Conservation (phyloP, 2,797 vertebrate genomes). For the Merluccius polli region DNA sequence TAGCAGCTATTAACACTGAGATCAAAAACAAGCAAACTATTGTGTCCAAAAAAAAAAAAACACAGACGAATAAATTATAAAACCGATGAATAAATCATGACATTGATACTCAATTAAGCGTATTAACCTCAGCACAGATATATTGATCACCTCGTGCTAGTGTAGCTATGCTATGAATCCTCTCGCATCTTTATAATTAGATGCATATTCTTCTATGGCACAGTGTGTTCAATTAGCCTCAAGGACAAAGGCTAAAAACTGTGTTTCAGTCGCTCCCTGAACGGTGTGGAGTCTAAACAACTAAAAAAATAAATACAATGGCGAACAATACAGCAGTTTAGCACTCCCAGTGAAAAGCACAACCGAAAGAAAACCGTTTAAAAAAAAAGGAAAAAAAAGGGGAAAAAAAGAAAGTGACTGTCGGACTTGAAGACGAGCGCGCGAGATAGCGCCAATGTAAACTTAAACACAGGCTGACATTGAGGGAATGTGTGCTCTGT, state of each 20-base stretch:
- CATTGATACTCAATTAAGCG: conserved; percentile 37
- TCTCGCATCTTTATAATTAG: conserved; percentile 40
- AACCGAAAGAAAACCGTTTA: conserved; percentile 11
- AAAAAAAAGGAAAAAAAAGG: conserved; percentile 6
- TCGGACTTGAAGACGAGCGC: background rate
- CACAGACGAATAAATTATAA: conserved; percentile 35
- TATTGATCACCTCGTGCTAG: conserved; percentile 44
- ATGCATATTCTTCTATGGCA: conserved; percentile 30
- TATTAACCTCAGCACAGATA: conserved; percentile 39
- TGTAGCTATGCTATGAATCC: conserved; percentile 36
- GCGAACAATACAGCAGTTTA: conserved; percentile 26
- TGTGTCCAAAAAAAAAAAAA: conserved; percentile 26
- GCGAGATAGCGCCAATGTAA: background rate
- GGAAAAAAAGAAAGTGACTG: background rate
- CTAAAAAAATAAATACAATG: conserved; percentile 26
- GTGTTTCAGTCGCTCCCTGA: conserved; percentile 32
- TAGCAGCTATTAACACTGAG: conserved; percentile 59
- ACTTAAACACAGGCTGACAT: background rate
- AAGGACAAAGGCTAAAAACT: conserved; percentile 34
- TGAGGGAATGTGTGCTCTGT: background rate
- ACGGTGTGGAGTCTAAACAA: conserved; percentile 21
- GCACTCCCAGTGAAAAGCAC: conserved; percentile 33
- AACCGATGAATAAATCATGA: conserved; percentile 14
- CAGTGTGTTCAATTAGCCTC: conserved; percentile 45
- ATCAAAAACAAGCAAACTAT: conserved; percentile 35